Evolutionary conservation across 2,797 vertebrate genomes (phyloP).

Genomic region (Uromys caudimaculatus): DNA sequence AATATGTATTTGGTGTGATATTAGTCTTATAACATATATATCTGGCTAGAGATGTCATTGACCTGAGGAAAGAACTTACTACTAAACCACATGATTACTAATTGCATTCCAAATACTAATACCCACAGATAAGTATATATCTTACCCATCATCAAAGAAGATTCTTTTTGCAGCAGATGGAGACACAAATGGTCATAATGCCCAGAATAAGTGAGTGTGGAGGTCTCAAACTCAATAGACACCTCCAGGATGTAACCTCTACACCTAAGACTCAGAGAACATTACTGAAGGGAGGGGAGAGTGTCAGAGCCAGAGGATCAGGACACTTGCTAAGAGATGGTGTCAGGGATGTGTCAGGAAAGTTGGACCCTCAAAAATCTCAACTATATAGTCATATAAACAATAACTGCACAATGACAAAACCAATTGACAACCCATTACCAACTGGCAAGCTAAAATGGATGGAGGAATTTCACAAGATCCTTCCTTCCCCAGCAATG

Average conservation of each 20-base stretch:
- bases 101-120: not conserved
- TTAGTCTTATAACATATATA: not conserved
- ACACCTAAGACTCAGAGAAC: not conserved
- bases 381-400: not conserved
- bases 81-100: not conserved
- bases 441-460: not conserved
- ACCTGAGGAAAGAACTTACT: not conserved
- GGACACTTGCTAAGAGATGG: not conserved
- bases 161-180: not conserved
- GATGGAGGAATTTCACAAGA: not conserved
- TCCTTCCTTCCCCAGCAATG: not conserved
- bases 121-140: not conserved
- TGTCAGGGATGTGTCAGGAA: not conserved
- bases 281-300: not conserved
- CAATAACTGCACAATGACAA: not conserved
- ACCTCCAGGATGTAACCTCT: not conserved
- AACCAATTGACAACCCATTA: not conserved
- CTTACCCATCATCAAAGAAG: not conserved
- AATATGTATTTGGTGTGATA: not conserved
- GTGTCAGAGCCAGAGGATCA: not conserved
- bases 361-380: not conserved
- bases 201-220: not conserved
- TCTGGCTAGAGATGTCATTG: not conserved
- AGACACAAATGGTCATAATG: not conserved
- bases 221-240: not conserved